These are phyloP conservation scores for Iselma pallidipennis DNA, from an alignment of 2,888 invertebrate species.

Conservation along the genomic window DNA sequence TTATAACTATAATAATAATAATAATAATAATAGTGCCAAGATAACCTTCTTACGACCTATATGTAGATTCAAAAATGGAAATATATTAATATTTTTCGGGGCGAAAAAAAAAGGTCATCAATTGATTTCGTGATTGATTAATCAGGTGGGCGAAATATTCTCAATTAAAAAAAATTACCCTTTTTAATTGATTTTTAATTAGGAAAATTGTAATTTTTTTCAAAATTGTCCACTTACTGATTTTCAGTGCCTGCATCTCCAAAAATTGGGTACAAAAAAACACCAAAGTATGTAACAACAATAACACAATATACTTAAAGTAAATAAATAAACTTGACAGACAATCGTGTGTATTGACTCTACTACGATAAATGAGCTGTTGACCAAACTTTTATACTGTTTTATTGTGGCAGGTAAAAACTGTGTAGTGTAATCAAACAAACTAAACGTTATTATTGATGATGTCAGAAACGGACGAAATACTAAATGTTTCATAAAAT, in stretches of 20 bases:
- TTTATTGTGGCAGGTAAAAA: slow-evolving; percentile 19
- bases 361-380: too few relatives aligned
- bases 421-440: neutral
- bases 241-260: neutral
- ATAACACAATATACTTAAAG: too few relatives aligned
- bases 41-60: slow-evolving; percentile 9
- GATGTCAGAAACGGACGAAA: slow-evolving; percentile 10
- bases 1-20: neutral
- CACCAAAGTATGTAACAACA: too few relatives aligned
- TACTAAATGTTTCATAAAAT: neutral
- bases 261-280: too few relatives aligned
- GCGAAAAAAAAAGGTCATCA: neutral
- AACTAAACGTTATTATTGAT: slow-evolving; percentile 9
- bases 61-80: neutral
- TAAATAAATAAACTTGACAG: too few relatives aligned
- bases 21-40: neutral
- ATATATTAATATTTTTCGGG: neutral
- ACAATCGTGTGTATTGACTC: too few relatives aligned
- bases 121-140: neutral
- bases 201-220: too few relatives aligned
- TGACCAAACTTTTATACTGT: neutral
- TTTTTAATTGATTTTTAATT: too few relatives aligned
- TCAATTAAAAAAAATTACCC: too few relatives aligned
- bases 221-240: neutral
- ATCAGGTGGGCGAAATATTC: too few relatives aligned